Conservation (phyloP, 1,140 invertebrate genomes). For the Diploscapter pachys region DNA sequence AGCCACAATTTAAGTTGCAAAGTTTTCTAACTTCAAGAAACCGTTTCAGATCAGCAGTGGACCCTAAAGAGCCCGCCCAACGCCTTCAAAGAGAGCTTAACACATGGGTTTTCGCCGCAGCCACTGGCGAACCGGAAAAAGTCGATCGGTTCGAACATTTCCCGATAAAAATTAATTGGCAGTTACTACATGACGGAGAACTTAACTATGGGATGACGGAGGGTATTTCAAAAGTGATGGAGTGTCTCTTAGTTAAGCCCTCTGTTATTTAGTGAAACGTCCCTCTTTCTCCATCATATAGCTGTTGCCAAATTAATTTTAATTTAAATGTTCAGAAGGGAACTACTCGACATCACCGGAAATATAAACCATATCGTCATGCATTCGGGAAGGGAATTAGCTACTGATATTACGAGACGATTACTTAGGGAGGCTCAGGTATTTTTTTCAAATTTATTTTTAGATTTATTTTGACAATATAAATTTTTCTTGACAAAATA, state of each 20-base stretch:
- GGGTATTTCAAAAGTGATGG: no score
- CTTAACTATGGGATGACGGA: no score
- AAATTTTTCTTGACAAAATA: no score
- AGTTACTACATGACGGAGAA: no score
- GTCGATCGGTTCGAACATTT: slow-evolving; percentile 44
- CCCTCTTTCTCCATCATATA: no score
- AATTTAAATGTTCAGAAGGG: slow-evolving; percentile 42
- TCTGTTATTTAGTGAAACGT: no score
- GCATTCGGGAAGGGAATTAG: slow-evolving; percentile 53
- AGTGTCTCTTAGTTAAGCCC: not conserved
- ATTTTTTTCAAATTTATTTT: no score
- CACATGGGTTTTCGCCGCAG: slow-evolving; percentile 54
- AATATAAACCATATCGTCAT: slow-evolving; percentile 55
- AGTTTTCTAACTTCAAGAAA: no score
- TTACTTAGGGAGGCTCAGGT: slow-evolving; percentile 50
- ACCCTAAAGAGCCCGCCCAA: slow-evolving; percentile 47
- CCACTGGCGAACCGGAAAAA: slow-evolving; percentile 51
- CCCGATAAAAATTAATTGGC: slow-evolving; percentile 6
- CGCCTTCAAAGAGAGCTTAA: slow-evolving; percentile 45
- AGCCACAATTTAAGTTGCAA: no score
- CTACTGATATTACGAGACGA: slow-evolving; percentile 51
- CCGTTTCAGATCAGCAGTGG: slow-evolving; percentile 38
- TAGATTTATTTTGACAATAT: no score
- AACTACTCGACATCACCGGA: slow-evolving; percentile 53
- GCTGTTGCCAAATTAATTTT: no score